Percentiles rank a stretch among this genome's conserved stretches.
Conservation (phyloP, 1,140 invertebrate genomes). For the Drosophila persimilis region DNA sequence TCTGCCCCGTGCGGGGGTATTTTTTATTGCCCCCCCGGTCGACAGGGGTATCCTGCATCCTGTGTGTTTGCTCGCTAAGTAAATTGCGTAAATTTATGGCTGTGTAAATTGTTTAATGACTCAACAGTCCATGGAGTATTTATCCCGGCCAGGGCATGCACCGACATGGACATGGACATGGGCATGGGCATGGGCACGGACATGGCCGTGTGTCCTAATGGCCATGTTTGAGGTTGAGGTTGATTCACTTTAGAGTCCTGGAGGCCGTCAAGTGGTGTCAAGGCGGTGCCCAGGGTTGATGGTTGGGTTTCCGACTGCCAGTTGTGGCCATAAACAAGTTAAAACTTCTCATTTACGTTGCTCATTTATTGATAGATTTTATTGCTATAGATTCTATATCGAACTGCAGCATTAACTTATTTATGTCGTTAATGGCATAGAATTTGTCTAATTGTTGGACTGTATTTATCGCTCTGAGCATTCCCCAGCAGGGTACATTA, state of each 20-base stretch:
- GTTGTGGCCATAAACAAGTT: not conserved
- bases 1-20: conserved; percentile 48
- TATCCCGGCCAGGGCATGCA: conserved; percentile 56
- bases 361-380: conserved; percentile 22
- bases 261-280: conserved; percentile 33
- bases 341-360: conserved; percentile 6
- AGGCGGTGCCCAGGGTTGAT: not conserved
- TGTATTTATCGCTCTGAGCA: not conserved
- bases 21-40: conserved; percentile 58
- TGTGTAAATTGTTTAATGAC: conserved; percentile 83
- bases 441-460: conserved; percentile 8
- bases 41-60: conserved; percentile 35
- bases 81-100: conserved; percentile 82
- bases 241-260: conserved; percentile 25
- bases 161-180: conserved; percentile 41
- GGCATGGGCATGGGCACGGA: conserved; percentile 34
- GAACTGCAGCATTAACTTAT: conserved; percentile 16
- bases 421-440: conserved; percentile 6
- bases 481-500: no score
- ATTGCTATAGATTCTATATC: not conserved
- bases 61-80: conserved; percentile 64
- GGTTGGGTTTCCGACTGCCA: no score
- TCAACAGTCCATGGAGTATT: conserved; percentile 68
- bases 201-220: conserved; percentile 61
- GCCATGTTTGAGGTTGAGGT: conserved; percentile 50